These are phyloP conservation scores for Callipepla californica DNA, from an alignment of 2,113 vertebrate genomes.

Conservation along the genomic window DNA sequence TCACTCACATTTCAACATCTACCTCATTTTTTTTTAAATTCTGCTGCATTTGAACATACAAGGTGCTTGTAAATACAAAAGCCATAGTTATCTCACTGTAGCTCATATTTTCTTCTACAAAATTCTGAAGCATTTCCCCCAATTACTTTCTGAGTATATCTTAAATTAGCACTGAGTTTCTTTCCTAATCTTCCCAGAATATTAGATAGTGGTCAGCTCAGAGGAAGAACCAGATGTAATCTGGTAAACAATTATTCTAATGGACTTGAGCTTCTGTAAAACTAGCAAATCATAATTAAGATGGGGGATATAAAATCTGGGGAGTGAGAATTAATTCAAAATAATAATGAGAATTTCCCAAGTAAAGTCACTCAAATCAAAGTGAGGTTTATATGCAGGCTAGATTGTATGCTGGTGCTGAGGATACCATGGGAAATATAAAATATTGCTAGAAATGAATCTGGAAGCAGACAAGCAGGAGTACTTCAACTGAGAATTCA, in stretches of 20 bases:
- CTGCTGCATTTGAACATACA: neutral
- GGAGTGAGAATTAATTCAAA: neutral
- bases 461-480: neutral
- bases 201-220: neutral
- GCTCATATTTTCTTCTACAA: neutral
- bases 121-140: neutral
- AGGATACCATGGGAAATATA: neutral
- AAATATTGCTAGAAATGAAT: neutral
- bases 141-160: neutral
- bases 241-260: neutral
- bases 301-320: neutral
- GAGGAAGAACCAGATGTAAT: neutral
- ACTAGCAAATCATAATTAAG: neutral
- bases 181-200: neutral
- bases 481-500: neutral
- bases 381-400: neutral
- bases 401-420: neutral
- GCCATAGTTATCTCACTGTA: neutral
- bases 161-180: neutral
- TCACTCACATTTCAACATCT: neutral
- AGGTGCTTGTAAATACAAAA: neutral
- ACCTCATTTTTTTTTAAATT: neutral
- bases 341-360: neutral
- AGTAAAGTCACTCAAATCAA: neutral
- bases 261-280: neutral